Conservation (phyloP, 2,113 vertebrate species). For the Protobothrops mucrosquamatus region DNA sequence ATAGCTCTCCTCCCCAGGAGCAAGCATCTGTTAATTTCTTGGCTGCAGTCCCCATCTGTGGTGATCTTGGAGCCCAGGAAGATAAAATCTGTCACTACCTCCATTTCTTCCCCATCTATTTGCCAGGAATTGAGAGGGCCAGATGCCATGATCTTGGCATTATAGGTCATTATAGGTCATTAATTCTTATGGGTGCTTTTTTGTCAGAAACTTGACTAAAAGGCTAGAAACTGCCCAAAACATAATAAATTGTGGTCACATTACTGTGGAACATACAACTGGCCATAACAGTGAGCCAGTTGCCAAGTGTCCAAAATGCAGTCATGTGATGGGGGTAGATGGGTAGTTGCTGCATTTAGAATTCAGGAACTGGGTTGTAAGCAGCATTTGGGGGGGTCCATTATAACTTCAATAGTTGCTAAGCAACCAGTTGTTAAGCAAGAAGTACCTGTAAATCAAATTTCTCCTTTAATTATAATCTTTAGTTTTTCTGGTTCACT, state of each 20-base stretch:
- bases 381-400: not conserved
- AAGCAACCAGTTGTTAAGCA: not conserved
- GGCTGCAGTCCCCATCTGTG: no score
- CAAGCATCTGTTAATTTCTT: no score
- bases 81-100: no score
- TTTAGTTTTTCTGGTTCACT: not conserved
- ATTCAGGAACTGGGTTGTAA: not conserved
- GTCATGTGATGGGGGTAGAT: rapidly evolving
- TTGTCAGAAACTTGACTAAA: not conserved
- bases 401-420: not conserved
- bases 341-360: not conserved
- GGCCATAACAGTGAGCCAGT: not conserved
- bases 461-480: not conserved
- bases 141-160: no score
- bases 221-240: not conserved
- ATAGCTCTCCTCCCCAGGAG: no score
- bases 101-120: no score
- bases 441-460: not conserved
- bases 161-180: no score
- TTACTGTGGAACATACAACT: not conserved
- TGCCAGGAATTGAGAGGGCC: no score
- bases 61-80: no score
- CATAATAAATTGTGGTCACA: not conserved
- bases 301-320: not conserved
- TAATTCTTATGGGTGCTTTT: not conserved